phyloP scores from a whole-genome alignment of 2,888 invertebrate genomes.

The Theretra japonica region DNA sequence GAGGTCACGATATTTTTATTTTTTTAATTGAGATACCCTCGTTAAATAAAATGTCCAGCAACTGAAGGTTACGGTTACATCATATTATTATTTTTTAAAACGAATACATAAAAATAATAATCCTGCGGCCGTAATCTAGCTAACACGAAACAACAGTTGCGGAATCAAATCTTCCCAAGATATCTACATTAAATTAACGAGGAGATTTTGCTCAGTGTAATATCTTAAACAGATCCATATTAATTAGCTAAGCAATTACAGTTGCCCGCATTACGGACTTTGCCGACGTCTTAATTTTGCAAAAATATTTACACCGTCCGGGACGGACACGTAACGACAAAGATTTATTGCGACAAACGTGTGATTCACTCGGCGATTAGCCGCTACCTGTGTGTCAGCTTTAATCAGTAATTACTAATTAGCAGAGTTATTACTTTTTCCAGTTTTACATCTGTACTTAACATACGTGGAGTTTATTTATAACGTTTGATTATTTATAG shows the following conservation, averaged over 20 bases:
- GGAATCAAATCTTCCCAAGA: neutral
- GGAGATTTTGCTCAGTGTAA: constrained; percentile 19
- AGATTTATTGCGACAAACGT: constrained; percentile 26
- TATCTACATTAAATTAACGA: constrained; percentile 22
- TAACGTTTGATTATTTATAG: neutral
- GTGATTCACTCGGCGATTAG: constrained; percentile 30
- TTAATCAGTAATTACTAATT: constrained; percentile 24
- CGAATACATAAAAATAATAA: neutral
- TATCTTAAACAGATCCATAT: constrained; percentile 39
- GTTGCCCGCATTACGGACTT: constrained; percentile 32
- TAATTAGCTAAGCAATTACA: constrained; percentile 55
- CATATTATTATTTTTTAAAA: too few relatives aligned
- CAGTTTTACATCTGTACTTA: constrained; percentile 23
- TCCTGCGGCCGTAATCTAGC: neutral
- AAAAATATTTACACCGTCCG: constrained; percentile 47
- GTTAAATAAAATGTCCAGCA: too few relatives aligned
- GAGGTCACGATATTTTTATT: too few relatives aligned
- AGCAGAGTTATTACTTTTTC: constrained; percentile 7
- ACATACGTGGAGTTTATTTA: constrained; percentile 16
- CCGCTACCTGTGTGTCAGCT: constrained; percentile 18
- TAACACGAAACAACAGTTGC: neutral
- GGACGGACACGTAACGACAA: constrained; percentile 32
- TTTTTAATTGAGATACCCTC: too few relatives aligned
- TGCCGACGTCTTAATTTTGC: constrained; percentile 54
- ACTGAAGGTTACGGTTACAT: too few relatives aligned